phyloP scores from a whole-genome alignment of 2,888 invertebrate genomes.

The Andrena fulva region DNA sequence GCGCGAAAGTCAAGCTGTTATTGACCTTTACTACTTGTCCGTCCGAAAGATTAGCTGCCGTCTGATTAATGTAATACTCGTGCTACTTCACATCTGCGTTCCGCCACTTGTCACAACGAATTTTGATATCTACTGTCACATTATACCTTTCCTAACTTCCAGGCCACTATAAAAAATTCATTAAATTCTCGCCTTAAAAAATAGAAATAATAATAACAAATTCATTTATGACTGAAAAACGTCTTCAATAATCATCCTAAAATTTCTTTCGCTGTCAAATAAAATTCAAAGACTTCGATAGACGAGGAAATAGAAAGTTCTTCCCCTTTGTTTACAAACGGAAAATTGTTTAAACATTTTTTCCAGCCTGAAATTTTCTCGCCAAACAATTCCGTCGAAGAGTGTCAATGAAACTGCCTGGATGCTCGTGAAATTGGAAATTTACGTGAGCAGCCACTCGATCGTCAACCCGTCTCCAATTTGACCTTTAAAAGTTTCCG shows the following conservation, averaged over 20 bases:
- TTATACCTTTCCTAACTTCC: not conserved
- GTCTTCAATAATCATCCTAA: not conserved
- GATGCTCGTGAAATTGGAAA: not conserved
- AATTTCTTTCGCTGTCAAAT: not conserved
- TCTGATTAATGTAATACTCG: not conserved
- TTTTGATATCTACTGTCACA: not conserved
- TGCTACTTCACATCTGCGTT: slow-evolving; percentile 5
- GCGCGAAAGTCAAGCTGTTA: not conserved
- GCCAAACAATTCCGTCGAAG: not conserved
- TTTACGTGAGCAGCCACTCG: not conserved
- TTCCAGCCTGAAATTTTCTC: not conserved
- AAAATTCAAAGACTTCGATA: no score
- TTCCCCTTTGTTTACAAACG: not conserved
- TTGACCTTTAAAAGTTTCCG: slow-evolving; percentile 13
- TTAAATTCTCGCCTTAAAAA: not conserved
- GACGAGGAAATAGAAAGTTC: no score
- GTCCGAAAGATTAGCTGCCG: not conserved
- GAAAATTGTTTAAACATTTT: not conserved
- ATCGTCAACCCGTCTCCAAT: not conserved
- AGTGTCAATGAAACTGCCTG: not conserved
- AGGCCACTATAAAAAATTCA: no score
- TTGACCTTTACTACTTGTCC: slow-evolving; percentile 24
- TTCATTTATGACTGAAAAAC: no score
- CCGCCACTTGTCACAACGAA: not conserved
- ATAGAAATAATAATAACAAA: no score